These are phyloP conservation scores for Hassar affinis DNA, from an alignment of 2,113 vertebrate genomes.

Conservation along the genomic window DNA sequence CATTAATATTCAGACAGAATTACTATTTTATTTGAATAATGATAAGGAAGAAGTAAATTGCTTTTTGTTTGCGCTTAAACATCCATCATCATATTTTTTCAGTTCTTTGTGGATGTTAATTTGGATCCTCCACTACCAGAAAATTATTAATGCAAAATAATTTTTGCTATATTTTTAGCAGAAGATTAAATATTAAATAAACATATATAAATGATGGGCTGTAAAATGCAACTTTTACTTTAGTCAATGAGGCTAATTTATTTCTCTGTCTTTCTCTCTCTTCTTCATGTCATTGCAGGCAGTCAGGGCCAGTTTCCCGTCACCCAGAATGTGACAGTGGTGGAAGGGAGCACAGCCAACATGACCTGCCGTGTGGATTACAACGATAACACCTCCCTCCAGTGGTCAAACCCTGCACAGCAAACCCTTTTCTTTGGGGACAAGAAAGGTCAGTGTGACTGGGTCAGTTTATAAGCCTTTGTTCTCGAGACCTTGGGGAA, in stretches of 20 bases:
- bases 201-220: neutral
- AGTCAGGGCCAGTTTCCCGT: constrained; percentile 92
- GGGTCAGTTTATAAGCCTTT: constrained; percentile 17
- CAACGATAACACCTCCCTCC: constrained; percentile 99
- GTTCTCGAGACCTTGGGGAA: neutral
- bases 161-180: constrained; percentile 8
- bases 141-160: neutral
- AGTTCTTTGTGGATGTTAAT: neutral
- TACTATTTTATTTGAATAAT: neutral
- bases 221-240: constrained; percentile 5
- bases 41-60: neutral
- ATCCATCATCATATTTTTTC: neutral
- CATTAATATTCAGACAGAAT: neutral
- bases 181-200: neutral
- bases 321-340: constrained; percentile 93
- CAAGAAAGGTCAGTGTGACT: constrained; percentile 90
- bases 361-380: constrained; percentile 98
- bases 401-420: constrained; percentile 99
- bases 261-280: neutral
- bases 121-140: neutral
- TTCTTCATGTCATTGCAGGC: constrained; percentile 67
- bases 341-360: constrained; percentile 91
- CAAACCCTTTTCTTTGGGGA: constrained; percentile 98
- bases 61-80: neutral
- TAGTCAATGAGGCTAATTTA: constrained; percentile 1